phyloP scores from a whole-genome alignment of 1,140 invertebrate species.

The Bilobella aurantiaca region DNA sequence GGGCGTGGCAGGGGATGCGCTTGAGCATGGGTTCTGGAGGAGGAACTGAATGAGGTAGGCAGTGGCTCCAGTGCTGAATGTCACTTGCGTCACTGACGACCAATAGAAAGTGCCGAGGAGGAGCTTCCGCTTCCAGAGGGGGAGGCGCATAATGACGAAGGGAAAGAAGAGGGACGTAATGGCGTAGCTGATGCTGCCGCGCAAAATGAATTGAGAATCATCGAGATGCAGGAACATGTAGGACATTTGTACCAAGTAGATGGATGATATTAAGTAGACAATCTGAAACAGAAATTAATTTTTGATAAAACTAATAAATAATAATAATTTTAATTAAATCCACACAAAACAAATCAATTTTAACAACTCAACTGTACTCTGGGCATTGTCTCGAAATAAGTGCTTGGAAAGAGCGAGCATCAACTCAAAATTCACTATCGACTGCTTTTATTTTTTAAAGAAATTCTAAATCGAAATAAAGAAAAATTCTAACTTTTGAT shows the following conservation, averaged over 20 bases:
- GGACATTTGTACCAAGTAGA: constrained; percentile 1
- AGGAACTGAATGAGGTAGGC: constrained; percentile 1
- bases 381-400: too few relatives aligned
- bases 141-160: neutral
- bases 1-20: neutral
- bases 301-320: too few relatives aligned
- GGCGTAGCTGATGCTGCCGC: neutral
- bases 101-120: neutral
- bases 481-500: too few relatives aligned
- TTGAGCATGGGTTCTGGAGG: neutral
- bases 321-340: too few relatives aligned
- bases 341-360: too few relatives aligned
- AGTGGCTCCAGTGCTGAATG: neutral
- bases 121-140: neutral
- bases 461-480: too few relatives aligned
- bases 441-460: too few relatives aligned
- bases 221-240: neutral
- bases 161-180: neutral
- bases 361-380: too few relatives aligned
- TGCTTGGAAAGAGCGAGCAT: too few relatives aligned
- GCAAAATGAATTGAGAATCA: neutral
- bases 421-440: too few relatives aligned
- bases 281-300: neutral
- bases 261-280: neutral
- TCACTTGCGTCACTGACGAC: neutral